Evolutionary conservation across 2,888 invertebrate genomes (phyloP), one percentile per base, ranked within the genome.

Genomic region (Leptopilina syphax): DNA sequence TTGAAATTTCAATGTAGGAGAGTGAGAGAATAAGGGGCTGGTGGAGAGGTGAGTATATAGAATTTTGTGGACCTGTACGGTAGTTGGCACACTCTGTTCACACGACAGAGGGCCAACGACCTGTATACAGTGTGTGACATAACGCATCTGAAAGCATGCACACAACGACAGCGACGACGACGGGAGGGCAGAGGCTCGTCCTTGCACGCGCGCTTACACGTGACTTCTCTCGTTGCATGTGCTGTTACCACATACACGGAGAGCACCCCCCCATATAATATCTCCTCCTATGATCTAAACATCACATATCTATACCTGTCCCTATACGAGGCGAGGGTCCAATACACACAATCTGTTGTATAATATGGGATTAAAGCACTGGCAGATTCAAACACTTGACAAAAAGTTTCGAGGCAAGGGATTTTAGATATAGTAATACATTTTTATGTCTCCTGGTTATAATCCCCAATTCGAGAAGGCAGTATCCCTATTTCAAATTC

Each of bases 91-190:
- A 90, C 88, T 90, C 84, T 85, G 82, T 88, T 89, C 83, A 85
- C 89, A 86, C 89, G 89, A 88, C 89, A 88, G 89, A 88, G 89
- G 89, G 90, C 87, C 89, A 89, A 87, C 86, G 89, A 91, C 90
- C 90, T 83, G 88, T 82, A 82, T 84, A 81, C 83, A 78, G 76
- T 50, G 70, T 84, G 82, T 82, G 83, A 82, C 78, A 83, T 84
- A 85, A 83, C 78, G 80, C 81, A 79, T 79, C 81, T 63, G 81
- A 70, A 66, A 65, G 76, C 79, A 70, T 78, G 68, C 50, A 50
- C 50, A 10, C 81, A 34, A 34, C 27, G 27, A 27, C 27, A 27
- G 3, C 27, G 27, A 27, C 27, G 3, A 27, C 27, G 27, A 65
- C 18, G 66, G 6, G 7, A 8, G 44, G 27, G 6, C 44, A 8